phyloP scores from a whole-genome alignment of 1,140 invertebrate genomes.

The Ceratitis capitata region DNA sequence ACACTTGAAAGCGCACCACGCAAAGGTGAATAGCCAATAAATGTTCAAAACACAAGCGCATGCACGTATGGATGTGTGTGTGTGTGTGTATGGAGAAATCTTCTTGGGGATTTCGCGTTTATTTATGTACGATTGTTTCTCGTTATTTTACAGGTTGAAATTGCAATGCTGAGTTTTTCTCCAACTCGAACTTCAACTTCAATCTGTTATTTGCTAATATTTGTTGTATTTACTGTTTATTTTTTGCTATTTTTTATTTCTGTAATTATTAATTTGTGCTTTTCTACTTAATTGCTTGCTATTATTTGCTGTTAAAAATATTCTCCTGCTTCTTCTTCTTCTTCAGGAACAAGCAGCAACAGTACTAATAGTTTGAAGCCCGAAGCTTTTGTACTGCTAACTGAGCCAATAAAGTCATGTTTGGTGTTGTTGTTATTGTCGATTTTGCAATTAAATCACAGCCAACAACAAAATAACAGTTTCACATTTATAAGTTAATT shows the following conservation, averaged over 20 bases:
- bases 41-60: constrained; percentile 47
- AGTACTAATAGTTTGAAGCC: not conserved
- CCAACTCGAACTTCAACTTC: not conserved
- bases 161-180: constrained; percentile 28
- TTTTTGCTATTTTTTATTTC: not conserved
- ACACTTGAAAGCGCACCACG: constrained; percentile 48
- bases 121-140: too few relatives aligned
- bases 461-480: not conserved
- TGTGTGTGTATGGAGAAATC: constrained; percentile 30
- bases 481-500: constrained; percentile 36
- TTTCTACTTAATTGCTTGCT: constrained; percentile 8
- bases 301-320: constrained; percentile 12
- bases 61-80: not conserved
- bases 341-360: not conserved
- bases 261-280: not conserved
- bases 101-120: constrained; percentile 24
- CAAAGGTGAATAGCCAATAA: constrained; percentile 65
- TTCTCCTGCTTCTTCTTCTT: not conserved
- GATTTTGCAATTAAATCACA: constrained; percentile 29
- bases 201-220: constrained; percentile 16
- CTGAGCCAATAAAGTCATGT: too few relatives aligned
- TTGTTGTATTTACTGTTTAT: not conserved
- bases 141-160: constrained; percentile 38
- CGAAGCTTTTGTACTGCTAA: too few relatives aligned
- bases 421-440: not conserved